Evolutionary conservation across 2,797 vertebrate genomes (phyloP), one percentile per base, ranked within the genome.

Genomic region (Gila robusta): DNA sequence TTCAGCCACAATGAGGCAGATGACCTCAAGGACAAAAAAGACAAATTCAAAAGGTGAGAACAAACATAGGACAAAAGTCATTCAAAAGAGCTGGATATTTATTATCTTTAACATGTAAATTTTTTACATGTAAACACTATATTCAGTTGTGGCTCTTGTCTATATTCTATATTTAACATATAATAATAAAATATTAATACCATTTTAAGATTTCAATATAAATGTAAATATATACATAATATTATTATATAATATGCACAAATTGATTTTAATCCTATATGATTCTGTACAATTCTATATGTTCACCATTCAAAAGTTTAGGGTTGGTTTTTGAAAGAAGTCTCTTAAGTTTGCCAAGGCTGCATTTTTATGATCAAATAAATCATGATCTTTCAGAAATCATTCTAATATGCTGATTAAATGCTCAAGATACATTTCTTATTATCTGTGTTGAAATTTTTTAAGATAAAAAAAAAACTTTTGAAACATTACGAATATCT

Each of bases 41-140:
- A 99, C 94, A 99, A 99, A 91, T 99, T 99, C 92, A 98, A 98
- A 93, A 99, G 98, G 98, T 99, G 91, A 92, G 73, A 0, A 3
- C 11, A 52, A 21, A 70, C 39, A 56, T 8, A 26, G 41, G 28
- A 17, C 17, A 26, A 21, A 21, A 56, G 23, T 44, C 2, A 26
- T 26, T 17, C 28, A 6, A 52, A 23, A 5, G 35, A 23, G 44
- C 49, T 56, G 67, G 35, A 71, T 71, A 41, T 72, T 71, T 71
- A 56, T 23, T 69, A 67, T 64, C 41, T 28, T 44, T 66, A 47
- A 44, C 9, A 41, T 41, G 10, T 70, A 21, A 70, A 39, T 70
- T 39, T 23, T 37, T 21, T 2, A 39, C 67, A 70, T 70, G 19
- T 23, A 41, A 70, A 70, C 69, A 32, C 5, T 32, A 67, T 66